These are phyloP conservation scores for Antennarius maculatus DNA, from an alignment of 2,797 vertebrate genomes.

Conservation along the genomic window DNA sequence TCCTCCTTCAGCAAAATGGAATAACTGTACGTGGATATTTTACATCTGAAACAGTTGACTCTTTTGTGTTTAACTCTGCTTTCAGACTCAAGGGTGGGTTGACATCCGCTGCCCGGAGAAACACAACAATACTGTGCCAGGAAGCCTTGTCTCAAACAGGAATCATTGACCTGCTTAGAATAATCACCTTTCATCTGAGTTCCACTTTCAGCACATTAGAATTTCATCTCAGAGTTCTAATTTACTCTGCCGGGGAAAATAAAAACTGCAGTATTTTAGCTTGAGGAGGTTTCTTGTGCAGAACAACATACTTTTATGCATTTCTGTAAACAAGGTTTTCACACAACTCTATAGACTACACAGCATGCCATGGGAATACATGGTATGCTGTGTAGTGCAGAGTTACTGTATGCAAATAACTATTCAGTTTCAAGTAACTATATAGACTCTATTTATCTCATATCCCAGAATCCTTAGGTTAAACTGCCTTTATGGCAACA, in stretches of 20 bases:
- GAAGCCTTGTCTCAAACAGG: conserved; percentile 41
- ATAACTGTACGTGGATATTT: conserved; percentile 45
- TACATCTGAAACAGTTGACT: conserved; percentile 49
- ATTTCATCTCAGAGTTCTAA: conserved; percentile 38
- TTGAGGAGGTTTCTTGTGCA: conserved; percentile 23
- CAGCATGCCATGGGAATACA: too few relatives aligned
- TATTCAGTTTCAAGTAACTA: conserved; percentile 22
- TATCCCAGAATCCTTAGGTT: neutral
- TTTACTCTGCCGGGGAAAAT: conserved; percentile 57
- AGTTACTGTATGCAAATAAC: conserved; percentile 3
- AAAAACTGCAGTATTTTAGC: conserved; percentile 53
- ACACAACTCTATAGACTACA: neutral
- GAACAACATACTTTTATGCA: conserved; percentile 1
- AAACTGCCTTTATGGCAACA: neutral
- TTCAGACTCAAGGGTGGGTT: conserved; percentile 48
- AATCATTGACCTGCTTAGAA: conserved; percentile 51
- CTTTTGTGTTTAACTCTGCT: conserved; percentile 34
- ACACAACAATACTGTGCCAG: conserved; percentile 45
- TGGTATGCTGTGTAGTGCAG: too few relatives aligned
- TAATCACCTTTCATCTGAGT: conserved; percentile 44
- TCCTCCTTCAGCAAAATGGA: conserved; percentile 40
- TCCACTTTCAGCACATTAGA: conserved; percentile 47
- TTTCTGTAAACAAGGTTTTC: neutral
- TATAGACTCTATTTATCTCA: neutral
- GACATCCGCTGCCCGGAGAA: conserved; percentile 58